Percentiles rank a stretch among this genome's conserved stretches.
These are phyloP conservation scores for Orthosia incerta DNA, from an alignment of 2,888 invertebrate species.

Conservation along the genomic window DNA sequence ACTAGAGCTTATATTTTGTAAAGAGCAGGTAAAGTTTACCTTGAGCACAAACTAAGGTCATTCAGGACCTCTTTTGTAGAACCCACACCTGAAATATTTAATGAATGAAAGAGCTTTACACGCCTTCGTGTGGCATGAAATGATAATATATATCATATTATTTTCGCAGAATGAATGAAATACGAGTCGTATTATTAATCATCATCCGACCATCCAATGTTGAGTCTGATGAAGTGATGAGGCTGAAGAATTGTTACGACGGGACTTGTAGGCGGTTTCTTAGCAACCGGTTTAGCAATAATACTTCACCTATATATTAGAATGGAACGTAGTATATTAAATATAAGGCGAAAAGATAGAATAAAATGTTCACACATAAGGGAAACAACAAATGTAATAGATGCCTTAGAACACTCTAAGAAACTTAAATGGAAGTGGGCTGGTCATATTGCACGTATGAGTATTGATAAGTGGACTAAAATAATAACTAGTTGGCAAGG, in stretches of 20 bases:
- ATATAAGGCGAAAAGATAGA: too few relatives aligned
- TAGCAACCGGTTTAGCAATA: constrained; percentile 25
- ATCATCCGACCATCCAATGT: constrained; percentile 29
- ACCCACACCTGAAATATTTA: constrained; percentile 9
- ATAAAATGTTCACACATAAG: too few relatives aligned
- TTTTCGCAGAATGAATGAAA: constrained; percentile 34
- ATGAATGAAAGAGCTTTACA: constrained; percentile 29
- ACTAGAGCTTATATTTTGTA: not conserved
- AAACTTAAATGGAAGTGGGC: too few relatives aligned
- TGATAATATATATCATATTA: constrained; percentile 32
- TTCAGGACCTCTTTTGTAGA: constrained; percentile 7
- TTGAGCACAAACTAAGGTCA: constrained; percentile 3
- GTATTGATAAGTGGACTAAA: too few relatives aligned
- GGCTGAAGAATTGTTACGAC: constrained; percentile 21
- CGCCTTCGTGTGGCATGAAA: constrained; percentile 5
- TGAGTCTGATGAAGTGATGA: constrained; percentile 10
- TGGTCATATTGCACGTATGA: too few relatives aligned
- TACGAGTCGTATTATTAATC: constrained; percentile 12
- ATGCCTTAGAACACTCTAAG: too few relatives aligned
- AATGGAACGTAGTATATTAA: too few relatives aligned
- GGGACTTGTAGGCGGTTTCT: constrained; percentile 5
- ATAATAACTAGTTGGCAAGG: too few relatives aligned
- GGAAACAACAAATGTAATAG: too few relatives aligned
- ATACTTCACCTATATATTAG: constrained; percentile 11
- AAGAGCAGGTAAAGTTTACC: not conserved